Evolutionary conservation across 2,797 vertebrate genomes (phyloP).

Genomic region (Sternarchorhynchus goeldii): DNA sequence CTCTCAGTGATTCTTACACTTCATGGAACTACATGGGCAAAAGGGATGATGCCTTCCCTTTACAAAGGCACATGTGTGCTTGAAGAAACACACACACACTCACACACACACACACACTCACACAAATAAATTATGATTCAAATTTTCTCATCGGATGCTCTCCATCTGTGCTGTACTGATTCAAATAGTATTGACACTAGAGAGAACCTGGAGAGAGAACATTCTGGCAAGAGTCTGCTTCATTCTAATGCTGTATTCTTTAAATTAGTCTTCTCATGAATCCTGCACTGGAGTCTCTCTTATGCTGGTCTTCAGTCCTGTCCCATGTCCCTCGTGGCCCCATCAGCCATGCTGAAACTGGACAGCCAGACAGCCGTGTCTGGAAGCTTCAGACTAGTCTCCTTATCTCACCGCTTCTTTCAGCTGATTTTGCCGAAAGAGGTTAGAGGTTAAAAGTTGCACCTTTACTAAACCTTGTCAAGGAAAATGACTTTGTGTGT

Average conservation of each 20-base stretch:
- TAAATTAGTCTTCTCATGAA: background rate
- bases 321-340: too few relatives aligned
- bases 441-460: background rate
- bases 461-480: background rate
- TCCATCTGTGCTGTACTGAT: background rate
- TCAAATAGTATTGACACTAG: background rate
- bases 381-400: background rate
- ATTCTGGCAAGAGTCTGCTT: background rate
- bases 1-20: background rate
- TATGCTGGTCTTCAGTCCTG: too few relatives aligned
- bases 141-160: background rate
- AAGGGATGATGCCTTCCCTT: background rate
- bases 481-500: background rate
- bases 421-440: background rate
- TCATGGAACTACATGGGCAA: background rate
- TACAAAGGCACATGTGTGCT: background rate
- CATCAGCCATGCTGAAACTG: background rate
- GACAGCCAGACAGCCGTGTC: background rate
- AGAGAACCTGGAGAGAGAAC: background rate
- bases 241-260: background rate
- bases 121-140: background rate
- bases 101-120: conserved; percentile 19
- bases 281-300: too few relatives aligned
- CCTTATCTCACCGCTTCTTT: too few relatives aligned
- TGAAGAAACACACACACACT: conserved; percentile 10